Conservation (phyloP, 2,888 invertebrate species). For the Axea sp. region DNA sequence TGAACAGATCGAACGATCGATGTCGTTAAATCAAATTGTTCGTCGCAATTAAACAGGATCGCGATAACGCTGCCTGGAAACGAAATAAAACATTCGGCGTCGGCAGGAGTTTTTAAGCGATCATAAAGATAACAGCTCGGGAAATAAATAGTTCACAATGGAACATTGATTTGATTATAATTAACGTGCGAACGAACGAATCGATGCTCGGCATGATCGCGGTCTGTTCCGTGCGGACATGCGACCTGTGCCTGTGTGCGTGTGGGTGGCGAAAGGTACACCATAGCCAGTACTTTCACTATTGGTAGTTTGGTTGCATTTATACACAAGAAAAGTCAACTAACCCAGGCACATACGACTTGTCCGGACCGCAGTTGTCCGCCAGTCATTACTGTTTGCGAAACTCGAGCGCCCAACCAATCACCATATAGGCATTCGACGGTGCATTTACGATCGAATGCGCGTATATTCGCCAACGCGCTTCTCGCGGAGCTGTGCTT, state of each 20-base stretch:
- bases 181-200: slow-evolving; percentile 60
- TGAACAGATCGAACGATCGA: slow-evolving; percentile 6
- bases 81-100: slow-evolving; percentile 31
- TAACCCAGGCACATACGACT: slow-evolving; percentile 50
- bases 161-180: slow-evolving; percentile 57
- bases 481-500: slow-evolving; percentile 6
- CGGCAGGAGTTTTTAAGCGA: slow-evolving; percentile 11
- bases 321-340: slow-evolving; percentile 61
- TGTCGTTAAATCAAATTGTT: slow-evolving; percentile 8
- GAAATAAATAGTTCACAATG: slow-evolving; percentile 45
- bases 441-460: slow-evolving; percentile 38
- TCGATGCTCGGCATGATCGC: slow-evolving; percentile 35
- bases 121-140: slow-evolving; percentile 26
- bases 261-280: slow-evolving; percentile 63
- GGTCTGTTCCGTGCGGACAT: slow-evolving; percentile 21
- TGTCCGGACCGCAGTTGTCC: slow-evolving; percentile 52
- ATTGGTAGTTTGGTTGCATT: slow-evolving; percentile 58
- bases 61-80: neutral
- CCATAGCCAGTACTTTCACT: slow-evolving; percentile 60
- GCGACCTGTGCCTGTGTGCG: slow-evolving; percentile 47
- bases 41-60: slow-evolving; percentile 20
- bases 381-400: slow-evolving; percentile 61
- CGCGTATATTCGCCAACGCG: slow-evolving; percentile 52
- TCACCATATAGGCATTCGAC: slow-evolving; percentile 59
- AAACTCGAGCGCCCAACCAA: slow-evolving; percentile 59